These are phyloP conservation scores for Achlya flavicornis DNA, from an alignment of 2,888 invertebrate species.

Conservation along the genomic window DNA sequence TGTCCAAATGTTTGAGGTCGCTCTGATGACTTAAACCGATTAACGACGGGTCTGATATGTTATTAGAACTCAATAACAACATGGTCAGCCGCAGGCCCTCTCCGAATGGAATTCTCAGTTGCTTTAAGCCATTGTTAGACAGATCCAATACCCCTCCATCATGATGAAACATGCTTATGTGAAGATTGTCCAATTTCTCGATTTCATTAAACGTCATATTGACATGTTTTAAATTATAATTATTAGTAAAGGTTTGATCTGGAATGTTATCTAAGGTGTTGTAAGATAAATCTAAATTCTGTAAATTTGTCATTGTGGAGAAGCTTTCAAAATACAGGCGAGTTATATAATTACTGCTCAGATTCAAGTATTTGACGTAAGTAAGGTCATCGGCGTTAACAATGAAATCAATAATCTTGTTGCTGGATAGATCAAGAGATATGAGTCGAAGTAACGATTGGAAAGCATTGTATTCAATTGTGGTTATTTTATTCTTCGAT, in stretches of 20 bases:
- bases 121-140: conserved; percentile 63
- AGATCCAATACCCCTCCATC: conserved; percentile 69
- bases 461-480: conserved; percentile 67
- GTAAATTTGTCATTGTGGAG: conserved; percentile 59
- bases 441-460: conserved; percentile 56
- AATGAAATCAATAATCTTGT: conserved; percentile 56
- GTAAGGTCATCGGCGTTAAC: conserved; percentile 59
- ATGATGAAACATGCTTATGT: conserved; percentile 60
- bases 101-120: conserved; percentile 53
- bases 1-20: conserved; percentile 53
- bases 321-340: conserved; percentile 61
- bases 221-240: conserved; percentile 56
- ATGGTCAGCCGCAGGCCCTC: conserved; percentile 56
- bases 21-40: conserved; percentile 56
- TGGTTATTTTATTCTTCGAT: conserved; percentile 62
- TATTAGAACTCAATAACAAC: conserved; percentile 61
- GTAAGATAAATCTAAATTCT: conserved; percentile 70
- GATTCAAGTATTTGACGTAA: conserved; percentile 60
- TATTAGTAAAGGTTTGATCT: conserved; percentile 54
- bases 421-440: conserved; percentile 63
- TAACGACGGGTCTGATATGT: conserved; percentile 53
- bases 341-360: conserved; percentile 62
- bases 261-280: conserved; percentile 63
- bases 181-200: conserved; percentile 48
- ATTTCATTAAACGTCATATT: conserved; percentile 68